Conservation (phyloP, 2,888 invertebrate genomes). For the Thalpophila matura region DNA sequence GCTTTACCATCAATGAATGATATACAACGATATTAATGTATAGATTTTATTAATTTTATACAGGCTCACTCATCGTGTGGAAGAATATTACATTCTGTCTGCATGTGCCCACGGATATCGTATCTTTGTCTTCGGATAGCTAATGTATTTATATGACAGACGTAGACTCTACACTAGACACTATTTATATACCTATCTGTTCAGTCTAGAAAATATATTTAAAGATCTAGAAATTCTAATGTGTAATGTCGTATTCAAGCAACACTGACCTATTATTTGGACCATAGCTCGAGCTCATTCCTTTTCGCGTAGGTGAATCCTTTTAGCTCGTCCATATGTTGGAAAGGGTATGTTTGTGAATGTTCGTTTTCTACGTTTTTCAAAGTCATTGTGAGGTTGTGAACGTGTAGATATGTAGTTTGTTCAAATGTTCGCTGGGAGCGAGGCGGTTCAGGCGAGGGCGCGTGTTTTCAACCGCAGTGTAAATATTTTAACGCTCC, state of each 20-base stretch:
- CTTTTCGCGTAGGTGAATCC: conserved; percentile 41
- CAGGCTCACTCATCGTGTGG: conserved; percentile 45
- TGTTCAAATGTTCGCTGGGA: conserved; percentile 65
- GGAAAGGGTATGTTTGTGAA: conserved; percentile 30
- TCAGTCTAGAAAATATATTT: conserved; percentile 42
- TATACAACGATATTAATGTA: conserved; percentile 46
- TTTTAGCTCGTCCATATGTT: conserved; percentile 39
- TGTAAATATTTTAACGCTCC: conserved; percentile 84
- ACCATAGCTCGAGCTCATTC: conserved; percentile 9
- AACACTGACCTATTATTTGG: conserved; percentile 35
- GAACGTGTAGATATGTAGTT: conserved; percentile 54
- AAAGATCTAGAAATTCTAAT: conserved; percentile 34
- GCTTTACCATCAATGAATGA: conserved; percentile 43
- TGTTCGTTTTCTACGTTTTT: conserved; percentile 58
- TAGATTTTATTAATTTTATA: conserved; percentile 46
- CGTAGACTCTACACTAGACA: conserved; percentile 40
- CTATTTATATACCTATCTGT: conserved; percentile 41
- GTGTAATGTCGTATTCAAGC: conserved; percentile 27
- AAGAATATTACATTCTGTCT: conserved; percentile 39
- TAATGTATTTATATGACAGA: conserved; percentile 53
- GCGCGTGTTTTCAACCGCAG: conserved; percentile 77
- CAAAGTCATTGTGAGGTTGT: conserved; percentile 53
- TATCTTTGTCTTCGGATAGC: conserved; percentile 41
- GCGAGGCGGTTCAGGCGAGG: conserved; percentile 66
- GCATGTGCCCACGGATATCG: conserved; percentile 38